Evolutionary conservation across 2,797 vertebrate genomes (phyloP), one percentile per base, ranked within the genome.

Genomic region (Schizopygopsis pylzovi): DNA sequence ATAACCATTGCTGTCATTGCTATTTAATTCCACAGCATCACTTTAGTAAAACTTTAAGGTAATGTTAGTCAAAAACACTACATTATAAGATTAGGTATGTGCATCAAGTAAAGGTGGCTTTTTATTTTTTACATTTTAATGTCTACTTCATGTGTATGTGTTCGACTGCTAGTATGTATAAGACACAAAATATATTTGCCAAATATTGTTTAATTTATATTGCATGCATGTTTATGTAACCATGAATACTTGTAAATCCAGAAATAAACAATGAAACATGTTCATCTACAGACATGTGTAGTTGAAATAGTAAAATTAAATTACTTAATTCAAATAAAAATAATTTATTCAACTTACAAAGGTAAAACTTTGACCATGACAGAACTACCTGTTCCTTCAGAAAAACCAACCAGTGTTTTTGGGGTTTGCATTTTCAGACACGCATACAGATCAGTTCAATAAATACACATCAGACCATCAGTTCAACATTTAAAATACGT

Each of bases 271-370:
- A 76, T 89, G 86, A 37, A 54, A 81, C 12, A 41, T 54, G 49
- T 79, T 20, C 39, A 20, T 71, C 22, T 61, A 71, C 61, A 84
- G 28, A 56, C 1, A 33, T 22, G 41, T 20, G 6, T 25, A 61
- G 20, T 16, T 47, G 33, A 84, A 49, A 71, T 12, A 73, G 56
- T 16, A 28, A 49, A 73, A 39, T 25, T 8, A 81, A 81, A 93
- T 91, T 82, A 90, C 79, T 92, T 93, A 92, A 93, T 93, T 96
- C 96, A 97, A 97, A 97, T 96, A 95, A 97, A 96, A 97, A 95
- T 90, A 93, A 96, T 98, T 98, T 98, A 97, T 97, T 98, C 93
- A 96, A 95, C 94, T 96, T 97, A 97, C 94, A 97, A 97, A 97
- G 95, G 92, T 95, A 96, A 96, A 97, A 96, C 95, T 94, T 92